Conservation (phyloP, 2,797 vertebrate genomes). For the Gallinago stenura region DNA sequence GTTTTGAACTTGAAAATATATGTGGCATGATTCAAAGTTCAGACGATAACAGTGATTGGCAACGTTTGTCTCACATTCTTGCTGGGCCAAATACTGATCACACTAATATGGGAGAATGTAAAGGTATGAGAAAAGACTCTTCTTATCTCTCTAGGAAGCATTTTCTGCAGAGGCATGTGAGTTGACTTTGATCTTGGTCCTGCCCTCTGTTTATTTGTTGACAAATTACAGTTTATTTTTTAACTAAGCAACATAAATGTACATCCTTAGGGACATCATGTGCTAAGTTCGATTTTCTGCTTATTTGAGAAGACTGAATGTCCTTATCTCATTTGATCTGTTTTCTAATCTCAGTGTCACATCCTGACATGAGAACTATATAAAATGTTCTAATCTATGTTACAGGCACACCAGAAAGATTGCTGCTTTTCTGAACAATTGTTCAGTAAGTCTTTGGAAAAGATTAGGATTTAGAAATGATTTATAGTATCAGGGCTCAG, state of each 20-base stretch:
- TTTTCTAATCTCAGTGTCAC: not conserved
- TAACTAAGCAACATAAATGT: constrained; percentile 31
- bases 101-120: constrained; percentile 87
- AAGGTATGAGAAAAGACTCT: constrained; percentile 77
- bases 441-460: not conserved
- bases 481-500: not conserved
- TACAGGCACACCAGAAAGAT: not conserved
- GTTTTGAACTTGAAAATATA: constrained; percentile 92
- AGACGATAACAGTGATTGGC: constrained; percentile 82
- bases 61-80: constrained; percentile 61
- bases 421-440: not conserved
- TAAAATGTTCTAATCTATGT: not conserved
- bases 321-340: not conserved
- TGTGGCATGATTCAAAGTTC: constrained; percentile 93
- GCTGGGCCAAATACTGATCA: constrained; percentile 86
- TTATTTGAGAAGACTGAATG: not conserved
- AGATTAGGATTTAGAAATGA: not conserved
- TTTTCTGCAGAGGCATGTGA: not conserved
- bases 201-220: not conserved
- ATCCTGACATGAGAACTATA: not conserved
- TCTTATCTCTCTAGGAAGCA: constrained; percentile 7
- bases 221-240: constrained; percentile 19
- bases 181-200: not conserved
- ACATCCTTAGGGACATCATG: not conserved
- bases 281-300: not conserved